Evolutionary conservation across 2,888 invertebrate species (phyloP), one percentile per base, ranked within the genome.

Genomic region (Pharmacophagus antenor): DNA sequence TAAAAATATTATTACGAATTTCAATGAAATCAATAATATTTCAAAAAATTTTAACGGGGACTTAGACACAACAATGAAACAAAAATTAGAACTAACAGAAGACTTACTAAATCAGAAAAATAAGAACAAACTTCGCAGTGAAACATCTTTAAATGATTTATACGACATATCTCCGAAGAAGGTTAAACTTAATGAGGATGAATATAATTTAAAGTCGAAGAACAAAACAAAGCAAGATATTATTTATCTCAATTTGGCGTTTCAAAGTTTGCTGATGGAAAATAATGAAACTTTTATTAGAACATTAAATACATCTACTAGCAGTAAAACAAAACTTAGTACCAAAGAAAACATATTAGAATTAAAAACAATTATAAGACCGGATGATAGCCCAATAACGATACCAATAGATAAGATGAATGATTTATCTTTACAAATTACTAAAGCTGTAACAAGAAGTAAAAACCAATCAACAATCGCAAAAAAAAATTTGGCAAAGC

Each of bases 341-440:
- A 44, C 58, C 42, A 65, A 75, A 41, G 77, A 79, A 59, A 69
- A 67, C 6, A 58, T 80, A 4, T 71, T 70, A 59, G 55, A 76
- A 12, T 69, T 82, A 31, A 77, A 74, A 61, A 73, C 80, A 4
- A 62, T 66, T 63, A 63, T 84, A 18, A 69, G 65, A 58, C 56
- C 69, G 31, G 65, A 70, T 48, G 71, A 71, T 4, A 67, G 70
- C 50, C 74, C 76, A 70, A 71, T 85, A 54, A 71, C 62, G 60
- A 69, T 87, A 61, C 77, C 79, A 1, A 70, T 87, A 46, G 77
- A 81, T 71, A 61, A 66, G 1, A 66, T 78, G 17, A 72, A 76
- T 56, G 70, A 81, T 54, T 67, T 88, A 49, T 63, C 63, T 2
- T 67, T 84, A 62, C 63, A 69, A 68, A 71, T 78, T 23, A 73